Conservation (phyloP, 1,140 invertebrate genomes). For the Sesamia nonagrioides region DNA sequence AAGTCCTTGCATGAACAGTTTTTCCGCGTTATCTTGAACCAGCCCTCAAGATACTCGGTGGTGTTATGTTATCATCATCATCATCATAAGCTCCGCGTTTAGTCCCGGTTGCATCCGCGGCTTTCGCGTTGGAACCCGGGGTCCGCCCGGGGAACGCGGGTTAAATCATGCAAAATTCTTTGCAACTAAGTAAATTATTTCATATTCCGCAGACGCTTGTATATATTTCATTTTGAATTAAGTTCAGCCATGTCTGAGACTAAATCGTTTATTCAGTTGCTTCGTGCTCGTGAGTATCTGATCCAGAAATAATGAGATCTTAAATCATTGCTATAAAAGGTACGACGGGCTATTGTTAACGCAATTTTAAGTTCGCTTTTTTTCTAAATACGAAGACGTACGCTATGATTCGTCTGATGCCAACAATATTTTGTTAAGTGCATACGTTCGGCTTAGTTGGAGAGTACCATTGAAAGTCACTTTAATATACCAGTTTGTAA, state of each 20-base stretch:
- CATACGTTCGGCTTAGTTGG: too few species aligned
- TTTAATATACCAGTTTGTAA: too few species aligned
- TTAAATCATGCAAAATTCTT: too few species aligned
- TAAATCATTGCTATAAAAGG: constrained; percentile 5
- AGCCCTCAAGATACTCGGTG: too few species aligned
- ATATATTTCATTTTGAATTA: constrained; percentile 14
- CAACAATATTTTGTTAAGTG: neutral
- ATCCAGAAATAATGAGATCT: constrained; percentile 26
- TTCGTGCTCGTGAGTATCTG: neutral
- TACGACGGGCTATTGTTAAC: neutral
- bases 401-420: neutral
- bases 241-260: neutral
- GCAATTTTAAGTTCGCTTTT: constrained; percentile 16
- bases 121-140: too few species aligned
- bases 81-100: too few species aligned
- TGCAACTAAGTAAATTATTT: neutral
- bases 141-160: too few species aligned
- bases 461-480: too few species aligned
- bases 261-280: neutral
- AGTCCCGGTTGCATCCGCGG: too few species aligned
- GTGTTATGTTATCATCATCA: too few species aligned
- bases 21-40: too few species aligned
- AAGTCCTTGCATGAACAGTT: too few species aligned
- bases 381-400: neutral
- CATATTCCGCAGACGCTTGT: neutral